Percentiles rank a stretch among this genome's conserved stretches.
phyloP scores from a whole-genome alignment of 2,797 vertebrate genomes.

The Danio albolineatus region DNA sequence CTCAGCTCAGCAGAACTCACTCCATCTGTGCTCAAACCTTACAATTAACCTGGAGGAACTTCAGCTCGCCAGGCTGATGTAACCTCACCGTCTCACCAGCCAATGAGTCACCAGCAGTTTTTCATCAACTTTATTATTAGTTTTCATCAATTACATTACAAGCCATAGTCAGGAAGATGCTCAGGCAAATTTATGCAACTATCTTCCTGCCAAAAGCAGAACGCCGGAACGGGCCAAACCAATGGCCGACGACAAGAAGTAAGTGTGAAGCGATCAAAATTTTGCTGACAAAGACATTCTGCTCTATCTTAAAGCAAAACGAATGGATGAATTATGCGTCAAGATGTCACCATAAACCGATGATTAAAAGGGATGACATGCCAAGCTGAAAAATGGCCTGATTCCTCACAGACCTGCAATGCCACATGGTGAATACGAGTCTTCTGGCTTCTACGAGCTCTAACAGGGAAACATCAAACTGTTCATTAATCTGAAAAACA shows the following conservation, averaged over 20 bases:
- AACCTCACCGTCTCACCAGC: slow-evolving; percentile 59
- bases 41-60: slow-evolving; percentile 41
- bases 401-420: slow-evolving; percentile 59
- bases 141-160: slow-evolving; percentile 64
- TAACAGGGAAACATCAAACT: not conserved
- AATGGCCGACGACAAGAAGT: slow-evolving; percentile 44
- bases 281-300: slow-evolving; percentile 54
- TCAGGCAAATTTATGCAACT: slow-evolving; percentile 56
- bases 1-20: slow-evolving; percentile 37
- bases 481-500: not conserved
- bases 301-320: slow-evolving; percentile 33
- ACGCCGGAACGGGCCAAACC: slow-evolving; percentile 40
- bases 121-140: slow-evolving; percentile 67
- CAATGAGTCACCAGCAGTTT: slow-evolving; percentile 64
- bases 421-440: slow-evolving; percentile 1
- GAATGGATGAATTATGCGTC: slow-evolving; percentile 42
- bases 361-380: slow-evolving; percentile 45
- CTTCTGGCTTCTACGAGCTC: not conserved
- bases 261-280: slow-evolving; percentile 50
- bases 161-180: slow-evolving; percentile 44
- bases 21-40: slow-evolving; percentile 22
- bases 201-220: slow-evolving; percentile 50
- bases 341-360: slow-evolving; percentile 32
- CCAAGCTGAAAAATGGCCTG: slow-evolving; percentile 50
- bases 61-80: slow-evolving; percentile 68